These are phyloP conservation scores for Passerina amoena DNA, from an alignment of 2,113 vertebrate species.

Conservation along the genomic window DNA sequence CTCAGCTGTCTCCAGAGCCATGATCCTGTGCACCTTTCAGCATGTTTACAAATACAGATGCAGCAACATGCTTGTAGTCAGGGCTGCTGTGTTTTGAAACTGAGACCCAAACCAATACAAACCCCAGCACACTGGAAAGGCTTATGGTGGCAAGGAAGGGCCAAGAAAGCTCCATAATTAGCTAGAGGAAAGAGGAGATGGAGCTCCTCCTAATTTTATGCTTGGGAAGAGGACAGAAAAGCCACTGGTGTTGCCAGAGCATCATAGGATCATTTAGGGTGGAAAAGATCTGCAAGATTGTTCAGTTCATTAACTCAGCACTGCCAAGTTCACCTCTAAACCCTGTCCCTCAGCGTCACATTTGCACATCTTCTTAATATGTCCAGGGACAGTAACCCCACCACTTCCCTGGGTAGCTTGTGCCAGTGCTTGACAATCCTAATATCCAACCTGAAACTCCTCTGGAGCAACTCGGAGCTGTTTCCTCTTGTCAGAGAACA, in stretches of 20 bases:
- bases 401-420: neutral
- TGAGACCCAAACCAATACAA: neutral
- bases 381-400: fast-evolving
- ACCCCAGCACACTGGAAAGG: neutral
- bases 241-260: neutral
- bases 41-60: neutral
- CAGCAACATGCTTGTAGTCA: neutral
- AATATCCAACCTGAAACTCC: neutral
- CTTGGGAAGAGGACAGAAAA: neutral
- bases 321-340: neutral
- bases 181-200: neutral
- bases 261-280: neutral
- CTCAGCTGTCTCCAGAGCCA: neutral
- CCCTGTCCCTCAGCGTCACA: neutral
- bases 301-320: neutral
- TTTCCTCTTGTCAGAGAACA: neutral
- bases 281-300: neutral
- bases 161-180: neutral
- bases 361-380: neutral
- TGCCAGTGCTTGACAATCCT: neutral
- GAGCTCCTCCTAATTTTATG: neutral
- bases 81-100: neutral
- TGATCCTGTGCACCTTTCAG: neutral
- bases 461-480: neutral
- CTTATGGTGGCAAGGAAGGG: neutral